Conservation (phyloP, 2,888 invertebrate genomes). For the Biston stratarius region DNA sequence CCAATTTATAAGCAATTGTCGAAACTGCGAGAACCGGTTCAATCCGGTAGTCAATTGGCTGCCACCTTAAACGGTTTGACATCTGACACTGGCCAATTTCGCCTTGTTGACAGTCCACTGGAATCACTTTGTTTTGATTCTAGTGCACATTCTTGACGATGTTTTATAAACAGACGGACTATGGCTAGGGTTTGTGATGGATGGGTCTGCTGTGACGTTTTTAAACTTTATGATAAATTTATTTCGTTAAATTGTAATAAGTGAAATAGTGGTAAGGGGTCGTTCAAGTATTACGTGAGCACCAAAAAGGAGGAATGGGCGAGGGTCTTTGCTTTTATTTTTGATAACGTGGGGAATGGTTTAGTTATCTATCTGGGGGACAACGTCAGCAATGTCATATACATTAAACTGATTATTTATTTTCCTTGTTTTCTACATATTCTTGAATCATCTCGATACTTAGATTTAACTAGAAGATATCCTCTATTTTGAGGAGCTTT, state of each 20-base stretch:
- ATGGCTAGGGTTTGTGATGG: slow-evolving; percentile 4
- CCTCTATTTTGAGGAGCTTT: too few species aligned
- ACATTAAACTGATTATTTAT: too few species aligned
- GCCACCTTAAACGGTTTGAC: slow-evolving; percentile 64
- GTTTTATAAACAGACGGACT: slow-evolving; percentile 31
- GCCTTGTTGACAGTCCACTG: slow-evolving; percentile 26
- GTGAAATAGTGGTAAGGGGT: too few species aligned
- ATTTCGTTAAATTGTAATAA: not conserved
- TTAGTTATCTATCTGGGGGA: too few species aligned
- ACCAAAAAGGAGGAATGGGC: too few species aligned
- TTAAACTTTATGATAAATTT: not conserved
- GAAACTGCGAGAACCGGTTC: slow-evolving; percentile 51
- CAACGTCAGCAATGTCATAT: too few species aligned
- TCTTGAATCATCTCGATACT: too few species aligned
- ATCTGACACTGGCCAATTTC: slow-evolving; percentile 61
- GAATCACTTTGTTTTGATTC: slow-evolving; percentile 40
- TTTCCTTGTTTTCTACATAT: too few species aligned
- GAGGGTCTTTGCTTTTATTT: too few species aligned
- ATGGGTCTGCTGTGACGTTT: slow-evolving; percentile 9
- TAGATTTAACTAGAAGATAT: too few species aligned
- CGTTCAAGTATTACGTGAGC: too few species aligned
- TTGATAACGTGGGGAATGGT: too few species aligned
- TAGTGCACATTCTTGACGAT: slow-evolving; percentile 24
- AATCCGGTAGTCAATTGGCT: slow-evolving; percentile 59
- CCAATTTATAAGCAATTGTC: slow-evolving; percentile 31